These are phyloP conservation scores for Hemibagrus guttatus DNA, from an alignment of 2,797 vertebrate genomes.

Conservation along the genomic window DNA sequence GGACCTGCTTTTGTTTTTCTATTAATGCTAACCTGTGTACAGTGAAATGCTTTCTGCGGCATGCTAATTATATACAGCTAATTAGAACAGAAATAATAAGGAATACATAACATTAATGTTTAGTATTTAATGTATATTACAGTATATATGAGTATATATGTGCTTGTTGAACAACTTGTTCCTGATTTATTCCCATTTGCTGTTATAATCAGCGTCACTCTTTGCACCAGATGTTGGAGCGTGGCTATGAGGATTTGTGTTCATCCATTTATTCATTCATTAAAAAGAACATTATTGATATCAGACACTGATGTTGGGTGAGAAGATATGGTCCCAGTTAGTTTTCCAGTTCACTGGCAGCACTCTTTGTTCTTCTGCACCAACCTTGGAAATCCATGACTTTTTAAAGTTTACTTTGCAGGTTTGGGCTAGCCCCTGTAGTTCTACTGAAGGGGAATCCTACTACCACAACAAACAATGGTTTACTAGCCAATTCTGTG, in stretches of 20 bases:
- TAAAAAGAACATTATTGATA: neutral
- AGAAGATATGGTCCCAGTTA: neutral
- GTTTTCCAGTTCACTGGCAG: too few species aligned
- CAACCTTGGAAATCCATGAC: neutral
- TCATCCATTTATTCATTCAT: neutral
- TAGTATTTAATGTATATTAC: neutral
- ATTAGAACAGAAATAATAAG: neutral
- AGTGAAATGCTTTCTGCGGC: neutral
- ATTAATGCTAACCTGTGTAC: neutral
- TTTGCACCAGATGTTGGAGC: neutral
- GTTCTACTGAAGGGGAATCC: neutral
- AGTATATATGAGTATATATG: too few species aligned
- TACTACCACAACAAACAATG: neutral
- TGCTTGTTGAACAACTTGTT: neutral
- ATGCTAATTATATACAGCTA: neutral
- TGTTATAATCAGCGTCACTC: neutral
- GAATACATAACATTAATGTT: neutral
- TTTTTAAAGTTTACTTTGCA: too few species aligned
- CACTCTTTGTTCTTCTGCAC: neutral
- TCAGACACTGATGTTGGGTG: neutral
- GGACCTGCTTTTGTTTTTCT: neutral
- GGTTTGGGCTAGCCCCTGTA: neutral
- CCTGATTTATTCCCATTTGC: neutral
- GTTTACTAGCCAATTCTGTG: neutral
- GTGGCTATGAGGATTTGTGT: neutral